A percentile compares a stretch with the other conserved stretches of the same genome.
Evolutionary conservation across 2,888 invertebrate species (phyloP).

Genomic region (Philopedon plagiatum): DNA sequence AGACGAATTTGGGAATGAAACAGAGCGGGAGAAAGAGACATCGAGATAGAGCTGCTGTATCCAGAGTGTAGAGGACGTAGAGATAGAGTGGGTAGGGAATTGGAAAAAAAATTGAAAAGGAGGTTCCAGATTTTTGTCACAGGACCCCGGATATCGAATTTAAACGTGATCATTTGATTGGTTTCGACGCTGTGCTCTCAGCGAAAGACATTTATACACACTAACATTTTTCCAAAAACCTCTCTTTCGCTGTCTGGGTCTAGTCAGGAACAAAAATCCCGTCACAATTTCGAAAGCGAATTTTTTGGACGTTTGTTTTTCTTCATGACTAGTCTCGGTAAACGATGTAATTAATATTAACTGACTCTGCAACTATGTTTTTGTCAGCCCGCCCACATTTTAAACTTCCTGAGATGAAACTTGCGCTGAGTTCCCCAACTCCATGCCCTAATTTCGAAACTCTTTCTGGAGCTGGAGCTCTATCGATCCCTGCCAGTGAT

Average conservation of each 20-base stretch:
- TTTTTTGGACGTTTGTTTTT: too few species aligned
- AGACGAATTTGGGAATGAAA: constrained; percentile 18
- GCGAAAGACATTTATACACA: too few species aligned
- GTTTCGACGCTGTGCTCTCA: too few species aligned
- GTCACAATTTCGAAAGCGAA: too few species aligned
- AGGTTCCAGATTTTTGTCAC: not conserved
- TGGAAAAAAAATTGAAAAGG: not conserved
- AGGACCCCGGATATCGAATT: too few species aligned
- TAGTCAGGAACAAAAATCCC: too few species aligned
- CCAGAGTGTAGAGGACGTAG: not conserved
- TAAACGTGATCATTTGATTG: too few species aligned
- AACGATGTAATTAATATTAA: not conserved
- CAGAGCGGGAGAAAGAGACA: not conserved
- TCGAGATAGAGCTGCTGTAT: constrained; percentile 20
- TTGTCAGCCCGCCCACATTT: not conserved
- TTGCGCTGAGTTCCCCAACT: not conserved
- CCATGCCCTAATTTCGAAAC: constrained; percentile 14
- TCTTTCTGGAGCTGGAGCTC: constrained; percentile 18
- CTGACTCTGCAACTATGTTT: not conserved
- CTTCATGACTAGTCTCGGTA: too few species aligned
- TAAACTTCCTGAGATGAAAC: constrained; percentile 3
- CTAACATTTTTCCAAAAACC: too few species aligned
- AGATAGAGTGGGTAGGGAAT: not conserved
- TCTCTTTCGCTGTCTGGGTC: too few species aligned
- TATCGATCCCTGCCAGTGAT: constrained; percentile 18